These are phyloP conservation scores for Muscicapa striata DNA, from an alignment of 2,797 vertebrate genomes.

Conservation along the genomic window DNA sequence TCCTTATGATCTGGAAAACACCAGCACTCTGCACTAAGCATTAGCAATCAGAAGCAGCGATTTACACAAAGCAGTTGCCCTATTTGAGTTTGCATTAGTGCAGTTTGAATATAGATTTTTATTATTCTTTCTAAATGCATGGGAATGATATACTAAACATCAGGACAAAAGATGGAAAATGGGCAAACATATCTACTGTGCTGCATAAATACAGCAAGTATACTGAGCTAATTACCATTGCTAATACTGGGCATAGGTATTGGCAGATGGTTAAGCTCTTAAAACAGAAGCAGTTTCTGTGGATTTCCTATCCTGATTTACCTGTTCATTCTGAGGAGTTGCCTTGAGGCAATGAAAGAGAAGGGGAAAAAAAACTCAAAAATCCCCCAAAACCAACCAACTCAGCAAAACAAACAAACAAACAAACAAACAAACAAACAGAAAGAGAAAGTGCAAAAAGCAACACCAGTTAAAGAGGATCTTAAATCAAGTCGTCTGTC, in stretches of 20 bases:
- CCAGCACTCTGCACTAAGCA: neutral
- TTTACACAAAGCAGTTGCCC: neutral
- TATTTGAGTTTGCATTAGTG: slow-evolving; percentile 12
- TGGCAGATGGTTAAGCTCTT: slow-evolving; percentile 54
- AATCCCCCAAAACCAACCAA: too few relatives aligned
- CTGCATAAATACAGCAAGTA: neutral
- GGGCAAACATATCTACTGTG: neutral
- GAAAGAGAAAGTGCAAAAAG: neutral
- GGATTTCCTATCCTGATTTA: slow-evolving; percentile 42
- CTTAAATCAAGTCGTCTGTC: neutral
- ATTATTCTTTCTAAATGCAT: slow-evolving; percentile 25
- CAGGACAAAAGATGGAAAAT: slow-evolving; percentile 25
- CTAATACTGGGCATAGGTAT: slow-evolving; percentile 38
- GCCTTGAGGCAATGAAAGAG: neutral
- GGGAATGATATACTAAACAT: neutral
- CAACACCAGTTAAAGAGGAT: neutral
- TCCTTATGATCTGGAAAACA: neutral
- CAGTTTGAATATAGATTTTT: slow-evolving; percentile 47
- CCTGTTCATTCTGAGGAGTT: slow-evolving; percentile 25
- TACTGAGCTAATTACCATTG: neutral
- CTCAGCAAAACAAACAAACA: neutral
- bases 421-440: neutral
- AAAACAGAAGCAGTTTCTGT: slow-evolving; percentile 32
- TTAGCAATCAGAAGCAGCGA: neutral
- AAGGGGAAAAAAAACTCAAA: neutral